These are phyloP conservation scores for Ameiurus melas DNA, from an alignment of 2,113 vertebrate species.

Conservation along the genomic window DNA sequence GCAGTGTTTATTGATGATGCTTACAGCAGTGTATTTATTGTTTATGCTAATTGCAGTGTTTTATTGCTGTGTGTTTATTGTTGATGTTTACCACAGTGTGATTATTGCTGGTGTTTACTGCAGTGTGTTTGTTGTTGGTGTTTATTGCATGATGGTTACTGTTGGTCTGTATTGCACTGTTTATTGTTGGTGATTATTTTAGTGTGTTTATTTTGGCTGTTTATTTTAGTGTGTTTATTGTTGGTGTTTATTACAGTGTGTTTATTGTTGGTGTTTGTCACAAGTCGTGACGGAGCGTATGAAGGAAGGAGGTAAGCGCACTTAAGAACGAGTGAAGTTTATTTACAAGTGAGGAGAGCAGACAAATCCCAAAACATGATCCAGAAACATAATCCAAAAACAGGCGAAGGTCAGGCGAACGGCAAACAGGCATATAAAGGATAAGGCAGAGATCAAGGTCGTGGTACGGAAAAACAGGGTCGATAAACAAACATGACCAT, in stretches of 20 bases:
- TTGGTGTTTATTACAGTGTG: background rate
- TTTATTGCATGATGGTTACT: background rate
- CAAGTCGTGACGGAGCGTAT: too few species aligned
- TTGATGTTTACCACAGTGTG: background rate
- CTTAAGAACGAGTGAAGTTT: too few species aligned
- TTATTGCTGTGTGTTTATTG: background rate
- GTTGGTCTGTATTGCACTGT: slow-evolving; percentile 9
- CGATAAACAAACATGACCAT: too few species aligned
- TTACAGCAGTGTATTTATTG: background rate
- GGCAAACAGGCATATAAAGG: too few species aligned
- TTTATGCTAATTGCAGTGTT: background rate
- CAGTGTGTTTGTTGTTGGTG: background rate
- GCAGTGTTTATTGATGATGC: background rate
- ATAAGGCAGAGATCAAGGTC: too few species aligned
- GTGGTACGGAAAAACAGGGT: too few species aligned
- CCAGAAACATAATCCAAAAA: too few species aligned
- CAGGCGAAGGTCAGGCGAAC: too few species aligned
- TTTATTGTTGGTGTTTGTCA: background rate
- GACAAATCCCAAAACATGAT: too few species aligned
- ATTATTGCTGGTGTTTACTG: background rate
- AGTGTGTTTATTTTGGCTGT: background rate
- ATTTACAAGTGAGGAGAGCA: too few species aligned
- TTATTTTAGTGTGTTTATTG: background rate
- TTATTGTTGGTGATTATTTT: background rate
- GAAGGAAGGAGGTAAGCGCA: too few species aligned